Percentiles rank a stretch among this genome's conserved stretches.
Evolutionary conservation across 2,797 vertebrate genomes (phyloP).

Genomic region (Sebastes minor): DNA sequence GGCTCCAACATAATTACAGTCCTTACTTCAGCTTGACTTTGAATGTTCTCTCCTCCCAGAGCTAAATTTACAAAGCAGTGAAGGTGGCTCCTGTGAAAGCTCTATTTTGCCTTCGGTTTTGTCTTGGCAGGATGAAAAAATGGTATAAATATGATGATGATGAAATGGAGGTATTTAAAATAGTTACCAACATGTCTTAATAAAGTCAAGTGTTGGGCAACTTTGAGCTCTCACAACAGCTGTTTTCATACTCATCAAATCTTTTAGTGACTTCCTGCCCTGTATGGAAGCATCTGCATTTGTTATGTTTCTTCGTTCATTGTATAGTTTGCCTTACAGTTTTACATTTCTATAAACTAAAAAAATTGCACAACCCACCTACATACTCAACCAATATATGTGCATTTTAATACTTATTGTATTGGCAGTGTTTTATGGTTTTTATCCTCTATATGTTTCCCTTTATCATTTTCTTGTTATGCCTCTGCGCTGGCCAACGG

Average conservation of each 20-base stretch:
- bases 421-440: not conserved
- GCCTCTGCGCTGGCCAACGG: not conserved
- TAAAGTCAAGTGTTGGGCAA: not conserved
- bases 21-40: slow-evolving; percentile 46
- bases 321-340: not conserved
- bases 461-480: not conserved
- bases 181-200: not conserved
- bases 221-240: not conserved
- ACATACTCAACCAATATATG: not conserved
- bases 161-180: not conserved
- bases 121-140: not conserved
- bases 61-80: slow-evolving; percentile 51
- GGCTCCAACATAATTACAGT: slow-evolving; percentile 69
- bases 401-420: not conserved
- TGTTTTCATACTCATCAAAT: not conserved
- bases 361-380: not conserved
- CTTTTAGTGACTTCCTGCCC: not conserved
- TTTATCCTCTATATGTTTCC: not conserved
- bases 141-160: too few relatives aligned
- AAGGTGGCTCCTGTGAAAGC: slow-evolving; percentile 27
- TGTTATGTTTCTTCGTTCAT: not conserved
- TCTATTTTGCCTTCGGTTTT: slow-evolving; percentile 8
- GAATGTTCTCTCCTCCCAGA: slow-evolving; percentile 54
- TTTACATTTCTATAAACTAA: not conserved
- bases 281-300: not conserved